phyloP scores from a whole-genome alignment of 2,113 vertebrate genomes.

The Ptychochromis oligacanthus region DNA sequence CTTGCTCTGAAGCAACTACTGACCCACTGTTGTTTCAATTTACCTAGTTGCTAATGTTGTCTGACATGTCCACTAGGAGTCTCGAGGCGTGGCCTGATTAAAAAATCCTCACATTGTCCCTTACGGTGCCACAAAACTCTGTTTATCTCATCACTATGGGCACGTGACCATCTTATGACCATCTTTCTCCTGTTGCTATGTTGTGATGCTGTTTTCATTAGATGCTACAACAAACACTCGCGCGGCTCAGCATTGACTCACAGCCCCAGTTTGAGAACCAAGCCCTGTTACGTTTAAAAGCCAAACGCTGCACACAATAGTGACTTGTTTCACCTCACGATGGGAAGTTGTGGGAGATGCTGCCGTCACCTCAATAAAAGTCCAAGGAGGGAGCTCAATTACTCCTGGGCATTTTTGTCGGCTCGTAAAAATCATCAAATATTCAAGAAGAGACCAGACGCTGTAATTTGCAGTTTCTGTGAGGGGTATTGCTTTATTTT shows the following conservation, averaged over 20 bases:
- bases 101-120: not conserved
- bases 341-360: conserved; percentile 67
- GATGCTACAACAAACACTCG: conserved; percentile 37
- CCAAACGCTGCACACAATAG: conserved; percentile 59
- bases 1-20: not conserved
- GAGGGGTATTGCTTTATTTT: conserved; percentile 74
- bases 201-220: conserved; percentile 42
- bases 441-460: conserved; percentile 67
- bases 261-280: conserved; percentile 15
- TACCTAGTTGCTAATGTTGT: not conserved
- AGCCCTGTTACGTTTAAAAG: conserved; percentile 30
- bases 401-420: conserved; percentile 64
- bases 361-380: conserved; percentile 76
- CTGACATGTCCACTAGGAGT: not conserved
- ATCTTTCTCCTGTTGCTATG: conserved; percentile 29
- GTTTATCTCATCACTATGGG: not conserved
- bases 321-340: conserved; percentile 65
- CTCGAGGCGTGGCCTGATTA: not conserved
- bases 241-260: conserved; percentile 50
- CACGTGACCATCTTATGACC: conserved; percentile 16
- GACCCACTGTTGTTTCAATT: not conserved
- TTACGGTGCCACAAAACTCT: not conserved
- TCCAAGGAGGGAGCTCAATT: conserved; percentile 60
- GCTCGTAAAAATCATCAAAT: conserved; percentile 77
- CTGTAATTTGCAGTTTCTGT: conserved; percentile 71